Evolutionary conservation across 1,140 invertebrate genomes (phyloP), one percentile per base, ranked within the genome.

Genomic region (Stegodyphus mimosarum): DNA sequence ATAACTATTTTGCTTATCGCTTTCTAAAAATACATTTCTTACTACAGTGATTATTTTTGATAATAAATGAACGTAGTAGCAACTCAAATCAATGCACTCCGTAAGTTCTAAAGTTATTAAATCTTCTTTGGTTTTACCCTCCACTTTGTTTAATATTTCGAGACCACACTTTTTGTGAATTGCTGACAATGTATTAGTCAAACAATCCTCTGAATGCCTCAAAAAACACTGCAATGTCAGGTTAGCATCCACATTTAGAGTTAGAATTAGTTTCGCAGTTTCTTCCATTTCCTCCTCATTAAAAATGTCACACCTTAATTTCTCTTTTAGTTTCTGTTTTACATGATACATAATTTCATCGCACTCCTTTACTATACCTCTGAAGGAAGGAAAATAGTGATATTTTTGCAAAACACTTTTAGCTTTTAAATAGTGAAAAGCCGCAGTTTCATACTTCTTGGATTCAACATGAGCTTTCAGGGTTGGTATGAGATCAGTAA

Each of bases 341-440:
- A 84, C 49, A 17, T 17, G 7, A 6, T 9, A 6, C 1, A 69
- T 10, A 7, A 84, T 53, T 69, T 76, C 64, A 11, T 11, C 15
- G 17, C 71, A 74, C 6, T 84, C 73, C 18, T 70, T 17, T 18
- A 60, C 15, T 10, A 84, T 75, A 5, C 63, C 71, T 70, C 53
- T 49, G 11, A 75, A 51, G 1, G 60, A 66, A 5, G 15, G 6
- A 0, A 63, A 66, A 49, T 55, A 18, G n/a, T 18, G 11, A 69
- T 76, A 69, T 7, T 69, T 49, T 18, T 70, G 17, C 6, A 75
- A 18, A 9, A 52, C 2, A 2, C 10, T 11, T 50, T 55, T 13
- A 6, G 50, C 52, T 60, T 63, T 76, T 50, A 75, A 55, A 50
- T 76, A 84, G 10, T 75, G 51, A 11, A 50, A 7, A 5, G 50